A percentile compares a stretch with the other conserved stretches of the same genome.
Conservation (phyloP, 2,888 invertebrate species). For the Acleris sparsana region DNA sequence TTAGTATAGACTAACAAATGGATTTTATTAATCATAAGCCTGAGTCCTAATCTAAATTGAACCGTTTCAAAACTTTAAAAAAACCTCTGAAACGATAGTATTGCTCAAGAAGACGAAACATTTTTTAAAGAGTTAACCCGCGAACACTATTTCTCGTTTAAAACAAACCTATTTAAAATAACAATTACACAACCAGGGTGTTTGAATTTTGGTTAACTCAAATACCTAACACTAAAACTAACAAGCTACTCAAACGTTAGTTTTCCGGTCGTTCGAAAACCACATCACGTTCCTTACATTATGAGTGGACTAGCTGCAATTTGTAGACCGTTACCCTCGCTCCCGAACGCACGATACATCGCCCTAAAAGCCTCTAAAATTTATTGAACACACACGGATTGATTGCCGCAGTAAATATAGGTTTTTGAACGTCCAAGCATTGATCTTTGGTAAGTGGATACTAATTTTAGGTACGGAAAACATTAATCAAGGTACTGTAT, state of each 20-base stretch:
- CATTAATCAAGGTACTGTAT: slow-evolving; percentile 22
- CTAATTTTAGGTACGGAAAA: slow-evolving; percentile 13
- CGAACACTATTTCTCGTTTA: no score
- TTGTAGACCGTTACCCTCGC: slow-evolving; percentile 61
- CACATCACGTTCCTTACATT: slow-evolving; percentile 61
- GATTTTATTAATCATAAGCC: no score
- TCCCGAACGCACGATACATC: slow-evolving; percentile 57
- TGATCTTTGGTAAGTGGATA: slow-evolving; percentile 27
- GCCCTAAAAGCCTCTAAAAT: slow-evolving; percentile 52
- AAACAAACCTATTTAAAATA: no score
- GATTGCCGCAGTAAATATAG: slow-evolving; percentile 43
- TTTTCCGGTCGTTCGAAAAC: slow-evolving; percentile 46
- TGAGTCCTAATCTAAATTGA: no score
- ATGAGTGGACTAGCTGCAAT: slow-evolving; percentile 60
- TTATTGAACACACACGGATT: slow-evolving; percentile 46
- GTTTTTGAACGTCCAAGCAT: slow-evolving; percentile 34
- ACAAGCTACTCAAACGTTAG: slow-evolving; percentile 3
- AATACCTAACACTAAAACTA: neutral
- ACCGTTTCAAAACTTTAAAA: no score
- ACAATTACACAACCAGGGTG: no score
- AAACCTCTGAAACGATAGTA: no score
- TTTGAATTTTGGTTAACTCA: no score
- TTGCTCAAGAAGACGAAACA: no score
- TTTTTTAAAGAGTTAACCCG: no score
- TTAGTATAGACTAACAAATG: no score